phyloP scores from a whole-genome alignment of 1,140 invertebrate species.

The Coelopa frigida region DNA sequence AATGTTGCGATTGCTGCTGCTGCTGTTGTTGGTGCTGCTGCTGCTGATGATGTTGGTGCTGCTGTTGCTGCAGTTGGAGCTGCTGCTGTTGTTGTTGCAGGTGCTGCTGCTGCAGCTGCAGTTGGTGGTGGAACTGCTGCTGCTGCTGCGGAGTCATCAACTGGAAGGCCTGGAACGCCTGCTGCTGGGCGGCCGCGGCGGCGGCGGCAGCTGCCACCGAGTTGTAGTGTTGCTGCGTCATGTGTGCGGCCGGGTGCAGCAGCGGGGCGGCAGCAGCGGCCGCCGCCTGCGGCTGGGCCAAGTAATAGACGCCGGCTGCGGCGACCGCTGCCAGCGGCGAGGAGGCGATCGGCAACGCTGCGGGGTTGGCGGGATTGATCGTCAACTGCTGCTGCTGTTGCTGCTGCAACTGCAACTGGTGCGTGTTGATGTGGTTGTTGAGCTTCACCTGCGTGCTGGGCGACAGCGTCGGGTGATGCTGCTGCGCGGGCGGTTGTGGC shows the following conservation, averaged over 20 bases:
- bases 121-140: conserved; percentile 22
- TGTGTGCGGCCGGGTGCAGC: background rate
- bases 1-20: conserved; percentile 8
- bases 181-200: conserved; percentile 21
- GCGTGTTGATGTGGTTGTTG: conserved; percentile 38
- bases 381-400: conserved; percentile 32
- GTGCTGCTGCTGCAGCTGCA: conserved; percentile 23
- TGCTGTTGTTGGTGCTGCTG: conserved; percentile 18
- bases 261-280: background rate
- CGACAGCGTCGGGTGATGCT: conserved; percentile 31
- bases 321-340: conserved; percentile 13
- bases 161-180: conserved; percentile 17
- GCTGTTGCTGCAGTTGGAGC: conserved; percentile 15
- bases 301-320: conserved; percentile 19
- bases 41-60: conserved; percentile 18
- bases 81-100: conserved; percentile 20
- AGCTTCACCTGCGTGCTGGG: conserved; percentile 38
- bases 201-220: conserved; percentile 26
- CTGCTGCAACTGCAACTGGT: conserved; percentile 34
- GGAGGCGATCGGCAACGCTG: conserved; percentile 16
- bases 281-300: conserved; percentile 21
- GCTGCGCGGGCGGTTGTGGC: conserved; percentile 6
- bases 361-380: conserved; percentile 21
- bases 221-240: background rate
- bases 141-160: conserved; percentile 14